Conservation (phyloP, 92 coral and sea anemone genomes). For the Epizoanthus ramosus region DNA sequence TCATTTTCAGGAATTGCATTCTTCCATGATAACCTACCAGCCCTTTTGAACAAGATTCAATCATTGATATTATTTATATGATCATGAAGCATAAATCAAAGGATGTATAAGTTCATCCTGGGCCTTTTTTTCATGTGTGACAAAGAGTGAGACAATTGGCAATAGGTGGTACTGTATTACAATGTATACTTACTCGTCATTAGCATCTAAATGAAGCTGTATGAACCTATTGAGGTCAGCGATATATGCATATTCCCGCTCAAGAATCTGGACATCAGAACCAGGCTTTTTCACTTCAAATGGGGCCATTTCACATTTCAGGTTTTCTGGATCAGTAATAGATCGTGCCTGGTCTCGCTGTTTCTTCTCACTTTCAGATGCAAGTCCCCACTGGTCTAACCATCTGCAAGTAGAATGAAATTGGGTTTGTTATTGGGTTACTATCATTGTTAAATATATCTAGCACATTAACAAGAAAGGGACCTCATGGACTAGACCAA, state of each 20-base stretch:
- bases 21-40: slow-evolving; percentile 23
- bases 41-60: no score
- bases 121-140: no score
- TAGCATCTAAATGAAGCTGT: slow-evolving; percentile 47
- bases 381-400: slow-evolving; percentile 48
- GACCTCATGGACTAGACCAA: no score
- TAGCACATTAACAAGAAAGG: no score
- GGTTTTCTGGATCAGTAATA: slow-evolving; percentile 42
- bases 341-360: slow-evolving; percentile 42
- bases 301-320: slow-evolving; percentile 45
- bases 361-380: slow-evolving; percentile 45
- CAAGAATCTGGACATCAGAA: slow-evolving; percentile 19
- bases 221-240: slow-evolving; percentile 41
- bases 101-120: no score
- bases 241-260: slow-evolving; percentile 43
- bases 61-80: no score
- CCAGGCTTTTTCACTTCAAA: slow-evolving; percentile 45
- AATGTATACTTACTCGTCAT: slow-evolving; percentile 28
- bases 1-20: slow-evolving; percentile 38
- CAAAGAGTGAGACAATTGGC: no score
- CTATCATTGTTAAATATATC: not conserved
- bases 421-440: not conserved
- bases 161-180: no score
- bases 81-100: no score
- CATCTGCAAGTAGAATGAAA: slow-evolving; percentile 35